These are phyloP conservation scores for Notothenia coriiceps DNA, from an alignment of 2,113 vertebrate genomes.

Conservation along the genomic window DNA sequence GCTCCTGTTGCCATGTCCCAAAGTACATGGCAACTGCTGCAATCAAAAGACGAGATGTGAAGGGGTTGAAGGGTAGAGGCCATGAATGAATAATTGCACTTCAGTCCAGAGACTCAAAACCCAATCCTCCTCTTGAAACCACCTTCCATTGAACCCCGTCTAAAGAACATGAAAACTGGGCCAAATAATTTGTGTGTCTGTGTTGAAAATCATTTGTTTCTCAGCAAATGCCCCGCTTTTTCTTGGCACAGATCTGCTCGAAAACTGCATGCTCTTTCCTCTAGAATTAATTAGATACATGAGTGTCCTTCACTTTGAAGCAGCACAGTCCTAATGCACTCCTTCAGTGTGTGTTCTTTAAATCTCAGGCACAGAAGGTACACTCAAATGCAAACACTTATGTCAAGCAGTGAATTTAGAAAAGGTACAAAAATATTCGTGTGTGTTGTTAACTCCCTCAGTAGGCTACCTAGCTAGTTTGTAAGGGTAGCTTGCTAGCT, in stretches of 20 bases:
- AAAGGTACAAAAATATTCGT: neutral
- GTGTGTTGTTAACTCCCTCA: no score
- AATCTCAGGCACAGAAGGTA: neutral
- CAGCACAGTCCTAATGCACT: conserved; percentile 21
- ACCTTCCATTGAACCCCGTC: neutral
- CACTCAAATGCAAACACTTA: conserved; percentile 2
- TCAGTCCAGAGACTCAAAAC: neutral
- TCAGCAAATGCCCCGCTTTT: neutral
- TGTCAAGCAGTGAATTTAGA: conserved; percentile 14
- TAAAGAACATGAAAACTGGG: neutral
- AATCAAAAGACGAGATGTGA: conserved; percentile 26
- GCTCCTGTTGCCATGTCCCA: conserved; percentile 46
- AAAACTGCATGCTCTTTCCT: conserved; percentile 32
- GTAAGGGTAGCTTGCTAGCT: no score
- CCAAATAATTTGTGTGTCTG: neutral
- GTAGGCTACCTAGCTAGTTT: no score
- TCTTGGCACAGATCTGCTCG: conserved; percentile 2
- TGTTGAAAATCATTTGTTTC: neutral
- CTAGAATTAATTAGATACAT: conserved; percentile 36
- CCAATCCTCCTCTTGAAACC: neutral
- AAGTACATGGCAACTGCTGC: conserved; percentile 60
- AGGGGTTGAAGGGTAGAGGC: conserved; percentile 29
- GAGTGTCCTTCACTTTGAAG: conserved; percentile 64
- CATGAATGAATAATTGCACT: conserved; percentile 39
- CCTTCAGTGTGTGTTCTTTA: conserved; percentile 3